Evolutionary conservation across 30 jellyfish, hydroid and myxozoan species (phyloP), one percentile per base, ranked within the genome.

Genomic region (Chironex yamaguchii): DNA sequence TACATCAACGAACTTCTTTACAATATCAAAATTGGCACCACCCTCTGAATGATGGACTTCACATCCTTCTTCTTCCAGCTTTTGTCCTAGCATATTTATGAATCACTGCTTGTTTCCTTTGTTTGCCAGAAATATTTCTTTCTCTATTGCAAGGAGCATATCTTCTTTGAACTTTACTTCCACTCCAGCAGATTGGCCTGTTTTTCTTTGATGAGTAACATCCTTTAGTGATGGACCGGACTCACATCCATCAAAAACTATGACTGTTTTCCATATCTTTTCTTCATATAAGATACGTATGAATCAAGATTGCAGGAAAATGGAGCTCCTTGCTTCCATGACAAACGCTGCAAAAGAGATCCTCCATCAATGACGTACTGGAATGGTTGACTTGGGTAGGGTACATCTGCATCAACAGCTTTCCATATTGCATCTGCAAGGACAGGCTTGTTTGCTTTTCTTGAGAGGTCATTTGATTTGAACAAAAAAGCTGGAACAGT

Each of bases 11-110:
- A 90, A 76, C 12, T 84, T 48, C 72, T 58, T 67, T 20, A 64
- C 83, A 58, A 85, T 72, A 49, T 71, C 50, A 30, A 72, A 77
- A 36, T 73, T 81, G n/a, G 86, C 94, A 84, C 71, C 88, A 1
- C 50, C 94, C 29, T n/a, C 26, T 9, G 94, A 54, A n/a, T 63
- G 72, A 54, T 20, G 67, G 29, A 70, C 34, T 4, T 26, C 1
- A 49, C 89, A 73, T 0, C 81, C 82, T 27, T n/a, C 50, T 62
- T 50, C 42, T 35, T 70, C 48, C 36, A 69, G 81, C 62, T 30
- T 31, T 32, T 50, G 20, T 6, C 53, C 23, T 14, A 71, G 28
- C 28, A n/a, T 65, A 14, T 71, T 52, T 2, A 84, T 23, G 89
- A 70, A 84, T 33, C 89, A 65, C 9, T 71, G 65, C 52, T 84